phyloP scores from a whole-genome alignment of 2,113 vertebrate genomes.

The Xiphorhynchus elegans region DNA sequence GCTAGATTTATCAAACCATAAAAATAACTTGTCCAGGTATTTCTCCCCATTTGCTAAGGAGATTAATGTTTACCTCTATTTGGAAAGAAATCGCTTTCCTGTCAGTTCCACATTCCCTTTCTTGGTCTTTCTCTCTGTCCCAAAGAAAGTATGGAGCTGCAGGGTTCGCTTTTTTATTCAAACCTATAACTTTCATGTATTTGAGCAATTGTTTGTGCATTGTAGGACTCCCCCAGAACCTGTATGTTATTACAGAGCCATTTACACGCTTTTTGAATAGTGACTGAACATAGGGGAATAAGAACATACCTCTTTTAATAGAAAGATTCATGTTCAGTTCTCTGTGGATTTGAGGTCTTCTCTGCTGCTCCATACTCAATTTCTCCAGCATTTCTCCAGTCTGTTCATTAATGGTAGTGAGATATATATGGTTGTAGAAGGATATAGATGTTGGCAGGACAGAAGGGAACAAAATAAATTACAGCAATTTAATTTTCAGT shows the following conservation, averaged over 20 bases:
- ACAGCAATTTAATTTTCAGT: not conserved
- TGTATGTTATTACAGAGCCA: not conserved
- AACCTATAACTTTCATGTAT: not conserved
- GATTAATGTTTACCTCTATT: not conserved
- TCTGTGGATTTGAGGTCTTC: not conserved
- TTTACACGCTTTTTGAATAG: not conserved
- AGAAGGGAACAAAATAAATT: not conserved
- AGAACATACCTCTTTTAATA: not conserved
- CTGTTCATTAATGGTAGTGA: not conserved
- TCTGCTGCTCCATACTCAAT: not conserved
- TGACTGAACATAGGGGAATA: accelerated
- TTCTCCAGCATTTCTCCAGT: not conserved
- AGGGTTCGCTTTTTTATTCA: not conserved
- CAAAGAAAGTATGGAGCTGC: not conserved
- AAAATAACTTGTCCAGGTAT: not conserved
- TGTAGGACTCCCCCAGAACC: not conserved
- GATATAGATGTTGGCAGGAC: not conserved
- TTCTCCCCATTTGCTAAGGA: not conserved
- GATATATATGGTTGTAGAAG: not conserved
- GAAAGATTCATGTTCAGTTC: not conserved
- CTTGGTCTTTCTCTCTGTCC: not conserved
- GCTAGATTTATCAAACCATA: not conserved
- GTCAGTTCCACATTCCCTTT: not conserved
- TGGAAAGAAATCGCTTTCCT: not conserved
- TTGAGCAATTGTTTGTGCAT: not conserved